Percentiles rank a stretch among this genome's conserved stretches.
Conservation (phyloP, 64 coral and sea anemone genomes). For the Porites australiensis region DNA sequence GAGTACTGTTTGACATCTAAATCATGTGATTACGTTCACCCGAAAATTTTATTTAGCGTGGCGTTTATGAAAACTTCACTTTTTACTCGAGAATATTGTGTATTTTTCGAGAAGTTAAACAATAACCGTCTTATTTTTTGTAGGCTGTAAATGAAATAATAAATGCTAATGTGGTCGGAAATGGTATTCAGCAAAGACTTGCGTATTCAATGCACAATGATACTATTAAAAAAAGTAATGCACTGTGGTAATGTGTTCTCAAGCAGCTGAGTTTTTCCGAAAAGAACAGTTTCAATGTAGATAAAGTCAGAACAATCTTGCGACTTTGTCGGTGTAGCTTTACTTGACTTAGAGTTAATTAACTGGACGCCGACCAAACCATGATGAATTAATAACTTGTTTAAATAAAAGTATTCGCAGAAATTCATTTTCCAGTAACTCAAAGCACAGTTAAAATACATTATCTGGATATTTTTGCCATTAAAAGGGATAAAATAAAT, state of each 20-base stretch:
- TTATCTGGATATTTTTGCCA: too few species aligned
- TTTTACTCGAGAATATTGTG: background rate
- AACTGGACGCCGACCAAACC: conserved; percentile 36
- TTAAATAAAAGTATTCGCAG: background rate
- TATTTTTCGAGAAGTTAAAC: background rate
- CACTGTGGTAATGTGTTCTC: background rate
- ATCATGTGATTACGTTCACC: background rate
- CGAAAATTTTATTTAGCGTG: background rate
- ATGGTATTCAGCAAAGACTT: background rate
- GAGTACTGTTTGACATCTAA: background rate
- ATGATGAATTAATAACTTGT: background rate
- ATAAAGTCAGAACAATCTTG: background rate
- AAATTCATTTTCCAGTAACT: background rate
- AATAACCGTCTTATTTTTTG: background rate
- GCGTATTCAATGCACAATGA: conserved; percentile 11
- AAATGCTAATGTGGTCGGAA: background rate
- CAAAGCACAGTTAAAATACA: background rate
- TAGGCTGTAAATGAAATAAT: conserved; percentile 19
- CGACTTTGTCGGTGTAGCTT: background rate
- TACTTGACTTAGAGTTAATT: background rate
- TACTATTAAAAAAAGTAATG: background rate
- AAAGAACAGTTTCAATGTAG: background rate
- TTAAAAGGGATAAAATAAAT: too few species aligned
- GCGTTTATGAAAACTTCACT: background rate
- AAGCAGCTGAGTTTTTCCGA: conserved; percentile 9